These are phyloP conservation scores for Noctua pronuba DNA, from an alignment of 2,888 invertebrate species.

Conservation along the genomic window DNA sequence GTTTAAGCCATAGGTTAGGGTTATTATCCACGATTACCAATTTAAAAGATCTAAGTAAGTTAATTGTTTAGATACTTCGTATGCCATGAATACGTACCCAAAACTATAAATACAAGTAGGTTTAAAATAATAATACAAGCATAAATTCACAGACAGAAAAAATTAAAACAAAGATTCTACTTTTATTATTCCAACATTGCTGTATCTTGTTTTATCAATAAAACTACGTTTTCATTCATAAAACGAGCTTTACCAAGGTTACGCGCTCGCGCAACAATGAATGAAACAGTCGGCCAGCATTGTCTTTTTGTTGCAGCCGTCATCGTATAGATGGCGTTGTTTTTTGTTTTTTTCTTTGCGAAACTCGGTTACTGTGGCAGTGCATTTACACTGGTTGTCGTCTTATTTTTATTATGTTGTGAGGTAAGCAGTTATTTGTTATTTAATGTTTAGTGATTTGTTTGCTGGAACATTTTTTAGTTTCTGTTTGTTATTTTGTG, in stretches of 20 bases:
- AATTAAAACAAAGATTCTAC: not conserved
- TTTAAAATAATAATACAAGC: no score
- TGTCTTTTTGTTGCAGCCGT: conserved; percentile 73
- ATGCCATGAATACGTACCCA: not conserved
- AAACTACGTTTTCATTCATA: conserved; percentile 55
- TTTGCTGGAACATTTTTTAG: conserved; percentile 21
- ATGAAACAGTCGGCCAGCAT: conserved; percentile 49
- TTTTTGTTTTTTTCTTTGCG: conserved; percentile 66
- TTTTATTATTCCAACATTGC: not conserved
- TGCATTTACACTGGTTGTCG: conserved; percentile 16
- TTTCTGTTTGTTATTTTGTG: conserved; percentile 5
- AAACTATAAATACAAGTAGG: not conserved
- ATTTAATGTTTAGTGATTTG: conserved; percentile 58
- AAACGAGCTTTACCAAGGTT: conserved; percentile 74
- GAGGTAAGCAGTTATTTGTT: conserved; percentile 39
- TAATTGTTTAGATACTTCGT: not conserved
- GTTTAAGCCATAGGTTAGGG: not conserved
- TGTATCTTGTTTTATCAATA: conserved; percentile 26
- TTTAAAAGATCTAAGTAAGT: not conserved
- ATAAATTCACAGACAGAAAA: not conserved
- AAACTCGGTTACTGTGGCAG: conserved; percentile 52
- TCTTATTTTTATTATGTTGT: conserved; percentile 51
- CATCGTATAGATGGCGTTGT: conserved; percentile 77
- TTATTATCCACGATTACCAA: not conserved
- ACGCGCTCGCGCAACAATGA: conserved; percentile 55